Percentiles rank a stretch among this genome's conserved stretches.
phyloP scores from a whole-genome alignment of 2,113 vertebrate species.

The Microcebus murinus region DNA sequence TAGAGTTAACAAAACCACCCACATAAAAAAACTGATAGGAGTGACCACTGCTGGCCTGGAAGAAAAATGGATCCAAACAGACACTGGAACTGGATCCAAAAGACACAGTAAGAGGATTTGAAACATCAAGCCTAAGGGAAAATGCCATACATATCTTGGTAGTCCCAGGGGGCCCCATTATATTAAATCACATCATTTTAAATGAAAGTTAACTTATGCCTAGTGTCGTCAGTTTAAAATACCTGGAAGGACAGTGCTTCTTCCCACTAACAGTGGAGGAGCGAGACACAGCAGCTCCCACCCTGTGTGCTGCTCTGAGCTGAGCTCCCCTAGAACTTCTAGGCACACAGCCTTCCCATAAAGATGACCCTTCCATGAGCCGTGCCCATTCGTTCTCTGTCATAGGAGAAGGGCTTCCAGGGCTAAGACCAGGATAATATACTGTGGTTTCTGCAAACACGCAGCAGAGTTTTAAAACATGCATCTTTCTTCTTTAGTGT shows the following conservation, averaged over 20 bases:
- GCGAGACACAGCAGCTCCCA: background rate
- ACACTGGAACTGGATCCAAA: background rate
- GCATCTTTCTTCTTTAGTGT: conserved; percentile 49
- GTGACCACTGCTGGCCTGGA: background rate
- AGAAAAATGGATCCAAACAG: background rate
- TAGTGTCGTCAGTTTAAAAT: background rate
- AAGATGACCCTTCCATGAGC: background rate
- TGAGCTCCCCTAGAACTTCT: background rate
- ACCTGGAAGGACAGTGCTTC: background rate
- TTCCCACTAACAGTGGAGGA: background rate
- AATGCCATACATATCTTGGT: background rate
- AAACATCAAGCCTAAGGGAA: background rate
- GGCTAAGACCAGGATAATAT: background rate
- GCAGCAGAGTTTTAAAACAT: conserved; percentile 10
- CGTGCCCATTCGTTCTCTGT: background rate
- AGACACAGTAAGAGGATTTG: background rate
- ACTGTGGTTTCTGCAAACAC: conserved; percentile 39
- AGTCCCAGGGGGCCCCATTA: background rate
- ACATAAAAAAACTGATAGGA: background rate
- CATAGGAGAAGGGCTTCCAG: background rate
- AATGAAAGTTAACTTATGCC: background rate
- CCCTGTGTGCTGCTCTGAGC: background rate
- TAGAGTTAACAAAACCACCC: background rate
- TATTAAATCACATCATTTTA: conserved; percentile 11
- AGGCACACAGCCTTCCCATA: background rate